Evolutionary conservation across 2,888 invertebrate genomes (phyloP).

Genomic region (Drosophila histrio): DNA sequence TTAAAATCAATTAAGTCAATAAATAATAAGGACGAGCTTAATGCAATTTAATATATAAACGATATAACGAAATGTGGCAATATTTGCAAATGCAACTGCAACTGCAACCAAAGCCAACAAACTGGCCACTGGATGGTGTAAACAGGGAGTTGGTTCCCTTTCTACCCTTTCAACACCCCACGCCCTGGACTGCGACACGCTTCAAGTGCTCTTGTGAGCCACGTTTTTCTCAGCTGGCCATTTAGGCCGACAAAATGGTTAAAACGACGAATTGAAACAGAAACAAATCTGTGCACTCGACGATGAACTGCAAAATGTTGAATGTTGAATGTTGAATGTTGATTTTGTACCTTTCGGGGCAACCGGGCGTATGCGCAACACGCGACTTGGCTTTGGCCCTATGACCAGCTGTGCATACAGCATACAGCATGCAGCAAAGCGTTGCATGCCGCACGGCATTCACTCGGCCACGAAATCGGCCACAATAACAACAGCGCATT

Average conservation of each 20-base stretch:
- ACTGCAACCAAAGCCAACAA: neutral
- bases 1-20: slow-evolving; percentile 83
- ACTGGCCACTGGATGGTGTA: neutral
- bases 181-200: slow-evolving; percentile 61
- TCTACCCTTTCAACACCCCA: too few relatives aligned
- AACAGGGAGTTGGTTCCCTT: neutral
- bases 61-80: slow-evolving; percentile 39
- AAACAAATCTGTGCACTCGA: slow-evolving; percentile 49
- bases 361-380: slow-evolving; percentile 49
- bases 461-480: slow-evolving; percentile 67
- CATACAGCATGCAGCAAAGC: slow-evolving; percentile 49
- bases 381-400: slow-evolving; percentile 24
- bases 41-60: slow-evolving; percentile 76
- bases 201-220: slow-evolving; percentile 53
- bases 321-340: slow-evolving; percentile 6
- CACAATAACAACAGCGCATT: slow-evolving; percentile 49
- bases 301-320: slow-evolving; percentile 20
- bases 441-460: slow-evolving; percentile 38
- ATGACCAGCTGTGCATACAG: slow-evolving; percentile 57
- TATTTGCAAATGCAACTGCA: slow-evolving; percentile 36
- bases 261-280: slow-evolving; percentile 11
- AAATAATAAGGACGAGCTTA: slow-evolving; percentile 75
- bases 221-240: slow-evolving; percentile 43
- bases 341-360: neutral
- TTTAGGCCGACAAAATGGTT: slow-evolving; percentile 33